Evolutionary conservation across 2,113 vertebrate species (phyloP).

Genomic region (Eclectus roratus): DNA sequence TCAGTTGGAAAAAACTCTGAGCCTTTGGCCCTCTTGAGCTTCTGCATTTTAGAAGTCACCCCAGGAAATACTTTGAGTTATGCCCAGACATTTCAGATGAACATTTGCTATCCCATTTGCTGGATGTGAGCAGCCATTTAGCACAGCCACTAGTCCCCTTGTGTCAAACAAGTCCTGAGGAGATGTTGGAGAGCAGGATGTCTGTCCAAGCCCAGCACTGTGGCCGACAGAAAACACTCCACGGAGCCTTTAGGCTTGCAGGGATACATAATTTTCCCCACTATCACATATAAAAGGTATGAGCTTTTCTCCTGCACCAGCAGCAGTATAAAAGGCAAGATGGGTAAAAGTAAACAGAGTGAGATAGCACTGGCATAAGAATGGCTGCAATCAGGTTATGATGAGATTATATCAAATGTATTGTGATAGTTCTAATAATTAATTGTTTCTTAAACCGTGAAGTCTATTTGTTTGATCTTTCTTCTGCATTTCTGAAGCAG

Average conservation of each 20-base stretch:
- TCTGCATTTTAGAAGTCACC: neutral
- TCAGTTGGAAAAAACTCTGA: neutral
- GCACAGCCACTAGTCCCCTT: neutral
- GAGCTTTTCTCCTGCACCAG: neutral
- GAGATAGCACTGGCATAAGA: neutral
- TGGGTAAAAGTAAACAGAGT: neutral
- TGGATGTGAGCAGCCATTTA: neutral
- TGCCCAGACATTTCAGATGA: neutral
- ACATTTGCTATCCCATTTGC: rapidly evolving
- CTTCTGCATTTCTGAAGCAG: neutral
- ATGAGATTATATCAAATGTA: neutral
- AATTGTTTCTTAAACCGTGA: conserved; percentile 48
- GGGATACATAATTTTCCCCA: neutral
- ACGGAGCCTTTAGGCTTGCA: neutral
- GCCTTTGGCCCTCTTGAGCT: neutral
- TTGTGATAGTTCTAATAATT: conserved; percentile 29
- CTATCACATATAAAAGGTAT: neutral
- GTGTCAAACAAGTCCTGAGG: neutral
- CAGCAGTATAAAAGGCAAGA: neutral
- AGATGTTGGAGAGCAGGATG: neutral
- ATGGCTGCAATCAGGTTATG: neutral
- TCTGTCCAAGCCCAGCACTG: neutral
- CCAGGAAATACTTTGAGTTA: neutral
- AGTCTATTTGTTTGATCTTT: conserved; percentile 8
- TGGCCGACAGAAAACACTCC: neutral